Conservation (phyloP, 2,888 invertebrate genomes). For the Gasteruption jaculator region DNA sequence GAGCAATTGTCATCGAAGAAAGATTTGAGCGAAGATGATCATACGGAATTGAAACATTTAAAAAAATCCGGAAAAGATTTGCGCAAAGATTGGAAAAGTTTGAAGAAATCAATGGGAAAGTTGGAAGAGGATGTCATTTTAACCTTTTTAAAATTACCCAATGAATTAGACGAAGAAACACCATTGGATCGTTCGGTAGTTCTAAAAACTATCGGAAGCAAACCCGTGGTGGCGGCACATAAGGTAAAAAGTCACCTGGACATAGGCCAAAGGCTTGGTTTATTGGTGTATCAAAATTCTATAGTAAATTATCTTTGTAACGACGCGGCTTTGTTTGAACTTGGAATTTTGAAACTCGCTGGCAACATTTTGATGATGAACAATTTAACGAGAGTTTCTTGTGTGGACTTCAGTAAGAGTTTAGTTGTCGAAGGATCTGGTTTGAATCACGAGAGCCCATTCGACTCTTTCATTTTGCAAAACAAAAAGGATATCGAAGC, state of each 20-base stretch:
- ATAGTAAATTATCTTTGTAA: conserved; percentile 62
- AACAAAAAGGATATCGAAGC: conserved; percentile 57
- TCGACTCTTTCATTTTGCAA: conserved; percentile 59
- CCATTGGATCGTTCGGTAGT: conserved; percentile 45
- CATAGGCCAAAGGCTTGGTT: conserved; percentile 55
- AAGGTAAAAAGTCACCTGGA: conserved; percentile 58
- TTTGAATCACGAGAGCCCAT: conserved; percentile 56
- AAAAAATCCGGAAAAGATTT: conserved; percentile 57
- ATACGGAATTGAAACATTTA: conserved; percentile 53
- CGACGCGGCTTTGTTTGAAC: conserved; percentile 70
- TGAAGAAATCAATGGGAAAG: conserved; percentile 65
- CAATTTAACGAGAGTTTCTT: conserved; percentile 65
- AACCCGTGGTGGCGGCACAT: conserved; percentile 6
- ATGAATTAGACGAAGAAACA: conserved; percentile 62
- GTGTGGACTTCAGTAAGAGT: conserved; percentile 75
- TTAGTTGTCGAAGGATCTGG: conserved; percentile 73
- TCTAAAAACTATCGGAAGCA: conserved; percentile 28
- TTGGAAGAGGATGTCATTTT: conserved; percentile 68
- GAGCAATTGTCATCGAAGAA: conserved; percentile 47
- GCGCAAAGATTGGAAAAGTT: conserved; percentile 61
- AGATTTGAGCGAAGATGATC: conserved; percentile 28
- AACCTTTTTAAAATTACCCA: conserved; percentile 66
- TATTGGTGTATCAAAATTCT: conserved; percentile 60
- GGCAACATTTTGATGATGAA: conserved; percentile 50
- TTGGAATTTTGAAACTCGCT: conserved; percentile 54